Percentiles rank a stretch among this genome's conserved stretches.
These are phyloP conservation scores for Neotoma lepida DNA, from an alignment of 2,113 vertebrate species.

Conservation along the genomic window DNA sequence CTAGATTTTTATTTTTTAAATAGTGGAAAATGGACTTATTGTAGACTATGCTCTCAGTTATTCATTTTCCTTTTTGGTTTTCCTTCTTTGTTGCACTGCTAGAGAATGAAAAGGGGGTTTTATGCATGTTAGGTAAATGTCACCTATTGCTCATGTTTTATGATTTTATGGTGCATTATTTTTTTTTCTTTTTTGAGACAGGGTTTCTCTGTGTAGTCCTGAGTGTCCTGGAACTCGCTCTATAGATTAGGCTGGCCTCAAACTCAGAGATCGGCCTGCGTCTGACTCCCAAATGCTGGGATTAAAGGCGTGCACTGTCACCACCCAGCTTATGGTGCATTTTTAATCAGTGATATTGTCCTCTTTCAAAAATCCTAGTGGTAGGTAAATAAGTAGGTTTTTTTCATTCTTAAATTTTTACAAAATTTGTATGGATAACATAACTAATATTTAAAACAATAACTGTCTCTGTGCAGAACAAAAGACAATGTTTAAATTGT, in stretches of 20 bases:
- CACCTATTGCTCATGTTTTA: background rate
- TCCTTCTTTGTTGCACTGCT: background rate
- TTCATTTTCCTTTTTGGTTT: background rate
- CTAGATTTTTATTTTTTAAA: background rate
- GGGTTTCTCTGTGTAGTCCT: too few species aligned
- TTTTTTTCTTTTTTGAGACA: too few species aligned
- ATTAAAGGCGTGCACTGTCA: too few species aligned
- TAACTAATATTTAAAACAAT: background rate
- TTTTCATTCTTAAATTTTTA: background rate
- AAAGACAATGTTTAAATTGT: background rate
- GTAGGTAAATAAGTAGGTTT: background rate
- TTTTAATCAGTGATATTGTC: background rate
- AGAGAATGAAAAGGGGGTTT: too few species aligned
- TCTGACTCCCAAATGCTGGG: too few species aligned
- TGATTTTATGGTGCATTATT: background rate
- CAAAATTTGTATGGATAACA: background rate
- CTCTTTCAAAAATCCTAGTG: background rate
- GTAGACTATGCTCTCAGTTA: background rate
- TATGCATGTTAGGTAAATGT: background rate
- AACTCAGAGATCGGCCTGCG: too few species aligned
- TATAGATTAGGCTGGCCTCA: too few species aligned
- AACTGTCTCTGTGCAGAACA: background rate
- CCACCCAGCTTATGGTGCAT: background rate
- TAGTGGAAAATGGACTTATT: background rate
- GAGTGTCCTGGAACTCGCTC: too few species aligned